phyloP scores from a whole-genome alignment of 2,888 invertebrate genomes.

The Proisotoma minuta region DNA sequence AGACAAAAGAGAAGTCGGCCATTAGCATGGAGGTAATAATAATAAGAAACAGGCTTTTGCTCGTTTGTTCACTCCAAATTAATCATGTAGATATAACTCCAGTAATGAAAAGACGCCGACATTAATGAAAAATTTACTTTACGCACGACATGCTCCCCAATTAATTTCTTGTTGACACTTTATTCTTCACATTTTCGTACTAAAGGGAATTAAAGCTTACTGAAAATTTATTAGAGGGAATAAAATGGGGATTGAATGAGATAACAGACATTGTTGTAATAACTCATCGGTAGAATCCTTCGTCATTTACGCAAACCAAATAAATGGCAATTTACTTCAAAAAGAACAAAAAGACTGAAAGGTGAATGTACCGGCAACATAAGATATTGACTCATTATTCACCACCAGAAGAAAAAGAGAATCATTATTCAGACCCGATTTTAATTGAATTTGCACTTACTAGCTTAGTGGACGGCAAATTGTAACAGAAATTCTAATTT shows the following conservation, averaged over 20 bases:
- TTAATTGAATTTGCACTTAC: too few species aligned
- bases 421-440: background rate
- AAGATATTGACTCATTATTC: background rate
- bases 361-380: background rate
- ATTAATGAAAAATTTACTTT: slow-evolving; percentile 43
- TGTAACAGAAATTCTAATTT: too few species aligned
- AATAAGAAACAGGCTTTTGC: slow-evolving; percentile 4
- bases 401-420: background rate
- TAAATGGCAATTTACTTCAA: slow-evolving; percentile 1
- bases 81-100: slow-evolving; percentile 38
- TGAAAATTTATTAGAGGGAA: background rate
- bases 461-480: too few species aligned
- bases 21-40: background rate
- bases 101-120: slow-evolving; percentile 40
- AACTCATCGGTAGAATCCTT: background rate
- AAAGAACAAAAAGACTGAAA: background rate
- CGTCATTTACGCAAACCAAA: background rate
- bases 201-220: background rate
- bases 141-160: slow-evolving; percentile 42
- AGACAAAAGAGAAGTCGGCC: slow-evolving; percentile 12
- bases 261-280: background rate
- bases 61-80: slow-evolving; percentile 27
- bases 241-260: background rate
- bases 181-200: background rate
- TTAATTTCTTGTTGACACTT: slow-evolving; percentile 43